These are phyloP conservation scores for Melospiza melodia DNA, from an alignment of 2,113 vertebrate species.

Conservation along the genomic window DNA sequence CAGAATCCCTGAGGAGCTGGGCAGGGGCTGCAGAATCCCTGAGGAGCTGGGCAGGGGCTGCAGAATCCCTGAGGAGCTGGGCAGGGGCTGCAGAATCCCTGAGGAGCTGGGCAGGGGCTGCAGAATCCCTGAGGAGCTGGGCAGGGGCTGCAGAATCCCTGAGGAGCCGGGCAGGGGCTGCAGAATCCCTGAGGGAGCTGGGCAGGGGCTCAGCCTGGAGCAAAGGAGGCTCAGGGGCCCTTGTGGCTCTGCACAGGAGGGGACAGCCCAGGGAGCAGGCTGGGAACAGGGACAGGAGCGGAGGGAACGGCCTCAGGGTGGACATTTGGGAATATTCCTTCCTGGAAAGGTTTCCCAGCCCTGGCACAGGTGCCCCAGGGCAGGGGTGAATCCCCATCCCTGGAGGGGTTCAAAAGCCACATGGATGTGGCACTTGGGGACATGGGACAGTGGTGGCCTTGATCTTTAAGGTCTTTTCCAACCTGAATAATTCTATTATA, in stretches of 20 bases:
- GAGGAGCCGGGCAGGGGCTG: neutral
- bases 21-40: neutral
- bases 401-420: rapidly evolving
- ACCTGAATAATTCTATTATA: neutral
- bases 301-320: neutral
- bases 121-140: neutral
- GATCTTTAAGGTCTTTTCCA: neutral
- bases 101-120: neutral
- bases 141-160: neutral
- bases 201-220: neutral
- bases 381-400: neutral
- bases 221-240: neutral
- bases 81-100: neutral
- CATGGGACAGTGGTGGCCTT: rapidly evolving
- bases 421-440: neutral
- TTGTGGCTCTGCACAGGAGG: neutral
- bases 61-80: too few species aligned
- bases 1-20: neutral
- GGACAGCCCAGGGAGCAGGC: too few species aligned
- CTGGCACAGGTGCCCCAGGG: neutral
- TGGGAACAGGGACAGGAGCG: neutral
- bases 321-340: rapidly evolving
- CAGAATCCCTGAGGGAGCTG: neutral
- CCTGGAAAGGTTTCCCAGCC: rapidly evolving
- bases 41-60: neutral